Base-by-base conservation (phyloP, 2,113 vertebrate genomes). In the Chinchilla lanigera region DNA sequence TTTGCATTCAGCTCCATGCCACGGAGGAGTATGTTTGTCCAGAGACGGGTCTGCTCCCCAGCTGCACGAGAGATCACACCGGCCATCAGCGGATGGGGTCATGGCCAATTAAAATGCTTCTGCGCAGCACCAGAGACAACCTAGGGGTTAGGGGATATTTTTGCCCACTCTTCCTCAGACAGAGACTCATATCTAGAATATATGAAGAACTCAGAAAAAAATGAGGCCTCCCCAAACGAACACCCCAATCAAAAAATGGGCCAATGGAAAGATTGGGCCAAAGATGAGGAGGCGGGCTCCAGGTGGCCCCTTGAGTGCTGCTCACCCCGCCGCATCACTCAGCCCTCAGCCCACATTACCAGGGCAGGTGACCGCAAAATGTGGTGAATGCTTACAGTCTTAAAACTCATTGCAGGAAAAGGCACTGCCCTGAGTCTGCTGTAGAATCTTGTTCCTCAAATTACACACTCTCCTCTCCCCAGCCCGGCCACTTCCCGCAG, bases 271-370 rank as follows among this genome's bases (percentile, higher is more conserved):
- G n/a, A n/a, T n/a, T n/a, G n/a, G n/a, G n/a, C n/a, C 12, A 11
- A 38, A 5, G 14, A 33, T 20, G 0, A 5, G 20, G 63, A 20
- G 3, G 24, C 1, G 54, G 38, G n/a, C 67, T 11, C 52, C 3
- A 7, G 35, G 65, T 44, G 82, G n/a, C n/a, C 24, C 22, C 0
- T 28, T 26, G 5, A 14, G 3, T 17, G 4, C 38, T 44, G 82
- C 14, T 61, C 11, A 16, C 12, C 71, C 22, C 26, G 41, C 71
- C 41, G 2, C n/a, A 5, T 3, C 14, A 5, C 41, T 75, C 24
- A 16, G 44, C 26, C 12, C 26, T 47, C 19, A 0, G 1, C 30
- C 38, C 13, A 47, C 73, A 30, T 47, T 14, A 28, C 24, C 28
- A 14, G 2, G 26, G 16, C 26, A 28, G 12, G 13, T 3, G 26